A percentile compares a stretch with the other conserved stretches of the same genome.
Conservation (phyloP, 2,113 vertebrate species). For the Corythoichthys intestinalis region DNA sequence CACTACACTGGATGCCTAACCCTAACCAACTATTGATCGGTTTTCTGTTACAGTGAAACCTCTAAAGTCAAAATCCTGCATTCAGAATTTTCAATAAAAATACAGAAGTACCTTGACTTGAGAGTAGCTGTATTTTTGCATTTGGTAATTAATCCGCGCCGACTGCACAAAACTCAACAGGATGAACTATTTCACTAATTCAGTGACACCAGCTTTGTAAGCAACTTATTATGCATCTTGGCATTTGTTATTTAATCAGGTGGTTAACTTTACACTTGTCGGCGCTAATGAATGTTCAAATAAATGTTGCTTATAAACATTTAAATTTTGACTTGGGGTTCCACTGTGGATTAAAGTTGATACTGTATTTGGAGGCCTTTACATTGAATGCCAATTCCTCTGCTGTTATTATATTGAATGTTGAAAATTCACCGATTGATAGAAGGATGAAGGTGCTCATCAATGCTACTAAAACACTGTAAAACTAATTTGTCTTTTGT, state of each 20-base stretch:
- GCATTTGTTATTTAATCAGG: background rate
- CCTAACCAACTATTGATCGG: background rate
- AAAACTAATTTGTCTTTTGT: conserved; percentile 10
- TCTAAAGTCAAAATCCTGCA: background rate
- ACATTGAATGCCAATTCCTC: conserved; percentile 5
- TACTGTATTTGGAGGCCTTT: background rate
- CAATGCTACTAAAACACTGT: conserved; percentile 24
- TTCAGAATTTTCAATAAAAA: background rate
- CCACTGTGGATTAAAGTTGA: background rate
- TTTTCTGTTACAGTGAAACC: background rate
- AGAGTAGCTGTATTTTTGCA: background rate
- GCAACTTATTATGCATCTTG: background rate
- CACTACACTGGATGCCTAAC: background rate
- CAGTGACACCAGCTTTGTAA: too few species aligned
- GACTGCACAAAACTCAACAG: background rate
- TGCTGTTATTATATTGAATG: conserved; percentile 29
- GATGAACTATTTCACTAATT: background rate
- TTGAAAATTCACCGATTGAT: background rate
- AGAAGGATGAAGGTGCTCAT: conserved; percentile 4
- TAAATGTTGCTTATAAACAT: background rate
- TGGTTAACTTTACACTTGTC: background rate
- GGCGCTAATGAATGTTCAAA: background rate
- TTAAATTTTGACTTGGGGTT: background rate
- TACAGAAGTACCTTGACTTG: background rate
- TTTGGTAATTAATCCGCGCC: background rate